Evolutionary conservation across 2,113 vertebrate species (phyloP).

Genomic region (Cervus canadensis): DNA sequence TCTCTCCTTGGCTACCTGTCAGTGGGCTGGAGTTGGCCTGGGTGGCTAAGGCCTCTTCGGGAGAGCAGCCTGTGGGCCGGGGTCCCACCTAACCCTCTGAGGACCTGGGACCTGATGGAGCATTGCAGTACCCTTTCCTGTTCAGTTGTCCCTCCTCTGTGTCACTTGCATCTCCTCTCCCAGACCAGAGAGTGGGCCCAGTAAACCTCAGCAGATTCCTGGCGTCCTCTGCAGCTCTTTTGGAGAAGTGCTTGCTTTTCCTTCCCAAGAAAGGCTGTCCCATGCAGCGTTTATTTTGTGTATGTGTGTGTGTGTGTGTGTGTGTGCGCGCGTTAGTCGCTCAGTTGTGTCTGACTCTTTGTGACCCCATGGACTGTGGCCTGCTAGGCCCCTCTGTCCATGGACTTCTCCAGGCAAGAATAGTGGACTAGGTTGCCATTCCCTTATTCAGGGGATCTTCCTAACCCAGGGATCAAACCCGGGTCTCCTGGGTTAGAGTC

Average conservation of each 20-base stretch:
- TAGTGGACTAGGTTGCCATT: not conserved
- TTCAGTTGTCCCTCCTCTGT: not conserved
- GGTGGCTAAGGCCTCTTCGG: not conserved
- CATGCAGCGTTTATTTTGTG: not conserved
- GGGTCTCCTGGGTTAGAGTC: not conserved
- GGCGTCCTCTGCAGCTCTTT: not conserved
- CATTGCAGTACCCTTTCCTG: not conserved
- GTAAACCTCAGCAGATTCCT: not conserved
- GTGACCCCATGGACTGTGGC: not conserved
- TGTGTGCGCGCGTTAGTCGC: not conserved
- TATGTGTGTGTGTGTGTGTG: not conserved
- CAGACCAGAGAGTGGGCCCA: not conserved
- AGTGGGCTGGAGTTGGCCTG: not conserved
- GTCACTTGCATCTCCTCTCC: not conserved
- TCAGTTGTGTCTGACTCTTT: not conserved
- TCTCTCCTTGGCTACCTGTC: not conserved
- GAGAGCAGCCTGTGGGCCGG: not conserved
- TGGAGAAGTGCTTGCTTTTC: not conserved
- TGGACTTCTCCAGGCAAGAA: not conserved
- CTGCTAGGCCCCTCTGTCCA: not conserved
- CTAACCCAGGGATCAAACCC: not conserved
- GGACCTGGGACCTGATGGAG: not conserved
- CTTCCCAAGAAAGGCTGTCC: slow-evolving; percentile 2
- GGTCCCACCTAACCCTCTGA: not conserved
- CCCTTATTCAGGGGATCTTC: not conserved